These are phyloP conservation scores for Ovibos moschatus DNA, from an alignment of 2,113 vertebrate species.

Conservation along the genomic window DNA sequence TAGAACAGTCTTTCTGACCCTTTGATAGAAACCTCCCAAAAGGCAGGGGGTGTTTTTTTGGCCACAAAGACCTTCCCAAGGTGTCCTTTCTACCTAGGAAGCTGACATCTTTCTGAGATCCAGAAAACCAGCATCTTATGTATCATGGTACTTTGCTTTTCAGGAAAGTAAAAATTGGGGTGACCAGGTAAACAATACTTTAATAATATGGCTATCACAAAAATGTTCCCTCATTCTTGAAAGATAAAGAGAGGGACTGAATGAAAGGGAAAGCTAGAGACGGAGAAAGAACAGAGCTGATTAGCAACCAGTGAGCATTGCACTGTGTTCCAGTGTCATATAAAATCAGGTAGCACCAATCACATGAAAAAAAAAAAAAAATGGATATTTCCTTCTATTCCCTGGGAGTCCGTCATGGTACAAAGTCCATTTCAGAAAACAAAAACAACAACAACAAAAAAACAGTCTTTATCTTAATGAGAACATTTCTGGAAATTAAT, in stretches of 20 bases:
- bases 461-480: neutral
- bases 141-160: neutral
- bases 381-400: neutral
- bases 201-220: neutral
- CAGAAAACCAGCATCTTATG: neutral
- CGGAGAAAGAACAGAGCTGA: neutral
- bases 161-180: neutral
- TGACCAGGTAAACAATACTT: neutral
- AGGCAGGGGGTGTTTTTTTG: neutral
- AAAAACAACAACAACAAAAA: neutral
- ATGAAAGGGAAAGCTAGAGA: neutral
- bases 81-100: neutral
- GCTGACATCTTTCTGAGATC: neutral
- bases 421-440: neutral
- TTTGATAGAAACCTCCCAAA: neutral
- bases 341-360: neutral
- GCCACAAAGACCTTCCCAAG: neutral
- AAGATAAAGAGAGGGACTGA: neutral
- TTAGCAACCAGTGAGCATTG: neutral
- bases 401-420: neutral
- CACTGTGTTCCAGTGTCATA: neutral
- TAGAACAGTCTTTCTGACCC: neutral
- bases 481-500: neutral
- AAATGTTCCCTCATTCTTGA: neutral
- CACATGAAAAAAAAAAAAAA: neutral